Evolutionary conservation across 2,113 vertebrate species (phyloP).

Genomic region (Atherinomorus stipes): DNA sequence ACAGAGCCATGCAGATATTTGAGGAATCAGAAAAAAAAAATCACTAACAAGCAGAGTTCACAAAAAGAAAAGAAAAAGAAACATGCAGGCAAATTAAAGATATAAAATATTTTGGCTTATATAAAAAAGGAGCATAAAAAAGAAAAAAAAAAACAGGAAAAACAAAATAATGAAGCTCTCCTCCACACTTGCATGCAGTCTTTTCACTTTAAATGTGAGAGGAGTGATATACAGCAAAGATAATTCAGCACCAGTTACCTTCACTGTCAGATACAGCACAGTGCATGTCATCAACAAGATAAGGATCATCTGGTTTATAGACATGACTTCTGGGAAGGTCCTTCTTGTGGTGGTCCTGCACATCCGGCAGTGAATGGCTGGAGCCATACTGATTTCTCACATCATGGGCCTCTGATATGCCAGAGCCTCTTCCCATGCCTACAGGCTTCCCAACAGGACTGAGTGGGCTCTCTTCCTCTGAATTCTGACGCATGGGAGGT

Average conservation of each 20-base stretch:
- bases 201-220: conserved; percentile 41
- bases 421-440: conserved; percentile 85
- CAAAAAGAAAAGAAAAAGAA: conserved; percentile 46
- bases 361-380: conserved; percentile 98
- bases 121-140: conserved; percentile 45
- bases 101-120: conserved; percentile 75
- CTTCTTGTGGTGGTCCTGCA: conserved; percentile 97
- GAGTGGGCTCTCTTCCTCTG: conserved; percentile 95
- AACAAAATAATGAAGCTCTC: conserved; percentile 43
- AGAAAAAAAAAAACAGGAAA: conserved; percentile 42
- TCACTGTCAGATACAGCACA: conserved; percentile 99
- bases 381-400: conserved; percentile 95
- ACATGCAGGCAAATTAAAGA: conserved; percentile 60
- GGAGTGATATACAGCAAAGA: conserved; percentile 61
- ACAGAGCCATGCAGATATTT: conserved; percentile 69
- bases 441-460: conserved; percentile 92
- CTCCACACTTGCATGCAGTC: conserved; percentile 77
- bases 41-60: conserved; percentile 40
- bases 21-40: conserved; percentile 27
- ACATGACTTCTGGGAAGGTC: conserved; percentile 94
- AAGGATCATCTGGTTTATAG: conserved; percentile 96
- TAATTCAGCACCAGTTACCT: conserved; percentile 96
- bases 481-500: conserved; percentile 92
- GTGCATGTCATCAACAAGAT: conserved; percentile 96
- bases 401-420: conserved; percentile 87